Percentiles rank a stretch among this genome's conserved stretches.
Evolutionary conservation across 2,797 vertebrate species (phyloP).

Genomic region (Microctenopoma lineatum): DNA sequence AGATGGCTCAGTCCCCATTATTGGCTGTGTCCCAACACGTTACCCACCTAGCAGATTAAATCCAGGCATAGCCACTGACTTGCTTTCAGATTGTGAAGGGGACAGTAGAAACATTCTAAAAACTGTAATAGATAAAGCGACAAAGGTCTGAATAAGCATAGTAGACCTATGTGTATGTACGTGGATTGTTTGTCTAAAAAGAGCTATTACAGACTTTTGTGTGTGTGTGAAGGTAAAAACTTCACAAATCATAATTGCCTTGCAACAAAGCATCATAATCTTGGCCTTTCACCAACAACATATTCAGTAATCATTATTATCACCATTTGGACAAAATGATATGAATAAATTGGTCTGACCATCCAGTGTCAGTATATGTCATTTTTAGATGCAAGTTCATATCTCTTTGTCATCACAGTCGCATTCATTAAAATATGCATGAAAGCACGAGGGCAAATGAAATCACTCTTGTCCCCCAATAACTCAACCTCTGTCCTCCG

Average conservation of each 20-base stretch:
- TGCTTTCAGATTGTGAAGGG: slow-evolving; percentile 18
- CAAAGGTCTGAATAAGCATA: background rate
- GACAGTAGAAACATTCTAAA: background rate
- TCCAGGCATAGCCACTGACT: background rate
- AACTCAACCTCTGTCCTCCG: slow-evolving; percentile 49
- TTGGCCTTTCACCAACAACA: background rate
- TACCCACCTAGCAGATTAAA: background rate
- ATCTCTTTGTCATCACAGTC: slow-evolving; percentile 38
- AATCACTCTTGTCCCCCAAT: slow-evolving; percentile 39
- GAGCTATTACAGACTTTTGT: slow-evolving; percentile 4
- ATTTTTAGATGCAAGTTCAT: slow-evolving; percentile 23
- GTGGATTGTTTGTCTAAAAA: slow-evolving; percentile 3
- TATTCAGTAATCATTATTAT: slow-evolving; percentile 4
- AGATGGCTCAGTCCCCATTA: slow-evolving; percentile 21
- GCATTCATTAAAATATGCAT: slow-evolving; percentile 65
- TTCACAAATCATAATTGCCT: background rate
- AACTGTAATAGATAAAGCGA: background rate
- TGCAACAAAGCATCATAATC: slow-evolving; percentile 2
- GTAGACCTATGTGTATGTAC: slow-evolving; percentile 1
- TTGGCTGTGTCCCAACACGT: slow-evolving; percentile 1
- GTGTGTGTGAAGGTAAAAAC: background rate
- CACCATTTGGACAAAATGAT: slow-evolving; percentile 9
- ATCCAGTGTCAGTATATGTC: slow-evolving; percentile 8
- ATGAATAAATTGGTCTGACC: slow-evolving; percentile 16
- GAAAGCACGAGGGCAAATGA: slow-evolving; percentile 48